Evolutionary conservation across 2,797 vertebrate species (phyloP).

Genomic region (Orestias chungarensis): DNA sequence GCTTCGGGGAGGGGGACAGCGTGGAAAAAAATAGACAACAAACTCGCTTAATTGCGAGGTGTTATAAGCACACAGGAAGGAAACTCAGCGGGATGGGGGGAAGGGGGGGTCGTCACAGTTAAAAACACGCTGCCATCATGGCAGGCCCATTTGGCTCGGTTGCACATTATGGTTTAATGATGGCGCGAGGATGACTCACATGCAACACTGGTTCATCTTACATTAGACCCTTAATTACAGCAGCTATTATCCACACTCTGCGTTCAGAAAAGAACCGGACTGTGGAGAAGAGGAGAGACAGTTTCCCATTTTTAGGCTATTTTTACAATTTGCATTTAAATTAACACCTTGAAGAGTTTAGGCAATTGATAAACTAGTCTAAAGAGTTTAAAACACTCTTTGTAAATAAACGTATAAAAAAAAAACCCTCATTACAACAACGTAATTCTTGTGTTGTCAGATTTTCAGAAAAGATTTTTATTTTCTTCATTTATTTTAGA

Average conservation of each 20-base stretch:
- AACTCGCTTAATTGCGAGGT: conserved; percentile 77
- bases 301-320: not conserved
- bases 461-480: too few relatives aligned
- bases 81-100: conserved; percentile 57
- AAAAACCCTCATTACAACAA: too few relatives aligned
- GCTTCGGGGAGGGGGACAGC: conserved; percentile 42
- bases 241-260: conserved; percentile 53
- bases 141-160: conserved; percentile 63
- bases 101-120: conserved; percentile 59
- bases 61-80: conserved; percentile 59
- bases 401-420: too few relatives aligned
- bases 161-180: conserved; percentile 69
- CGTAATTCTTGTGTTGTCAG: too few relatives aligned
- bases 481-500: not conserved
- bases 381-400: too few relatives aligned
- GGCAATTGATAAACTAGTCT: not conserved
- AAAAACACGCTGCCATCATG: conserved; percentile 66
- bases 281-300: conserved; percentile 16
- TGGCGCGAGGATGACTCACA: conserved; percentile 68
- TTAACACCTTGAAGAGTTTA: not conserved
- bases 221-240: conserved; percentile 60
- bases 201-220: conserved; percentile 64
- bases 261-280: conserved; percentile 45
- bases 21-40: conserved; percentile 68
- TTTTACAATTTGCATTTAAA: not conserved